Base-by-base conservation (phyloP, 2,113 vertebrate genomes). In the Trematomus loennbergii region DNA sequence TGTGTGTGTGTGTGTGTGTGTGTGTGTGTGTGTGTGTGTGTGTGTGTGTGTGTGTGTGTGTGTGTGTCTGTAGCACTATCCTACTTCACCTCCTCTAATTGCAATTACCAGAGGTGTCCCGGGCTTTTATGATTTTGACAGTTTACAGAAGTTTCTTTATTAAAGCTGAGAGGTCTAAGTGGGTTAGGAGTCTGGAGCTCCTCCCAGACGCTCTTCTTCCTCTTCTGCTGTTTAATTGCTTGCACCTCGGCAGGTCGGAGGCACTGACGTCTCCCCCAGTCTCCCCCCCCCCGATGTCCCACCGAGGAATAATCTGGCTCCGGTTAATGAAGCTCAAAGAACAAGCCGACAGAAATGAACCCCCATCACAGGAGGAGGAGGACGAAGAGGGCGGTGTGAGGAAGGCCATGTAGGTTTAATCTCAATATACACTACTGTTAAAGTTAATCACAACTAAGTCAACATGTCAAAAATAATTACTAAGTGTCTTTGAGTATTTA, bases 61-160 rank as follows among this genome's bases (percentile, higher is more conserved):
- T 48, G 61, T 72, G 72, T 36, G 58, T 60, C 61, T 55, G 75
- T 5, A 20, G 49, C 13, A 50, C 55, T 66, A 80, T 91, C 86
- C 83, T 81, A 88, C 79, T 88, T 86, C 89, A 85, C 72, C 70
- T 92, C 60, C 67, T 68, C 84, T 93, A 92, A 93, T 93, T 92
- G 87, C 89, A 93, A 90, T 91, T 91, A 92, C 61, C 88, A 62
- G 57, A n/a, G 48, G 53, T 83, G 86, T 83, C 84, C 85, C 57
- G 82, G 70, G 69, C 90, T 81, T 93, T 94, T 91, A 91, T 86
- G 82, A 75, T 89, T 86, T 76, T 94, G 94, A 94, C 94, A 94
- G 90, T 93, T 90, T 87, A 91, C 91, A 88, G 88, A 93, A 94
- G 89, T 93, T 93, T 91, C 87, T 87, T 94, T 91, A 93, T 93